A percentile compares a stretch with the other conserved stretches of the same genome.
Conservation (phyloP, 2,888 invertebrate species). For the Thumatha senex region DNA sequence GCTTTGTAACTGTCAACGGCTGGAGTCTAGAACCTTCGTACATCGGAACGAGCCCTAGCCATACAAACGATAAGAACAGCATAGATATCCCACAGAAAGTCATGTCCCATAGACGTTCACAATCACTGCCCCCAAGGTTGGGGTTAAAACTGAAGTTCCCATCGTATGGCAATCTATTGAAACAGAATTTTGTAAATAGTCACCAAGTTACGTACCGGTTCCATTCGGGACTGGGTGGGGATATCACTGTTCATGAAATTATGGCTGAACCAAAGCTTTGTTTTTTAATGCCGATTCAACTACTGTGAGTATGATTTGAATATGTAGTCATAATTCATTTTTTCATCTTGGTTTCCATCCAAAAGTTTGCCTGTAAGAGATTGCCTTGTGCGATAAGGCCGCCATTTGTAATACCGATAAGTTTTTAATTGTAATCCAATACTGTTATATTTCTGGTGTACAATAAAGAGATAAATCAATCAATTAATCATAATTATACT, state of each 20-base stretch:
- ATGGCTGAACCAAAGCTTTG: constrained; percentile 95
- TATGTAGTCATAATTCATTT: no score
- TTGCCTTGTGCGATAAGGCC: no score
- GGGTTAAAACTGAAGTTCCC: constrained; percentile 92
- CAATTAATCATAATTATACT: no score
- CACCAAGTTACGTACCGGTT: constrained; percentile 90
- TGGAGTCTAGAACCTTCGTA: constrained; percentile 93
- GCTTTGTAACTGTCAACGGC: constrained; percentile 93
- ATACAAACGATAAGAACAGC: constrained; percentile 75
- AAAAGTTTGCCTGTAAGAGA: no score
- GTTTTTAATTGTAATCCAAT: no score
- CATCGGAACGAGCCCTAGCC: constrained; percentile 87
- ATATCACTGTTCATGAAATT: constrained; percentile 96
- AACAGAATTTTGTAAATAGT: constrained; percentile 90
- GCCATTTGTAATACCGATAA: no score
- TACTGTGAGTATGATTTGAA: constrained; percentile 86
- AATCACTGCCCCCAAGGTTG: constrained; percentile 92
- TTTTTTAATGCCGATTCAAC: constrained; percentile 92
- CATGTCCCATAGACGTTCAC: constrained; percentile 86
- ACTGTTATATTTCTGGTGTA: no score
- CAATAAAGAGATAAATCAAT: no score
- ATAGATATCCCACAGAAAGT: constrained; percentile 69
- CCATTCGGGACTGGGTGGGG: constrained; percentile 95
- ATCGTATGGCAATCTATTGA: constrained; percentile 88
- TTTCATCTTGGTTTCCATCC: no score